Conservation (phyloP, 2,888 invertebrate species). For the Eupsilia transversa region DNA sequence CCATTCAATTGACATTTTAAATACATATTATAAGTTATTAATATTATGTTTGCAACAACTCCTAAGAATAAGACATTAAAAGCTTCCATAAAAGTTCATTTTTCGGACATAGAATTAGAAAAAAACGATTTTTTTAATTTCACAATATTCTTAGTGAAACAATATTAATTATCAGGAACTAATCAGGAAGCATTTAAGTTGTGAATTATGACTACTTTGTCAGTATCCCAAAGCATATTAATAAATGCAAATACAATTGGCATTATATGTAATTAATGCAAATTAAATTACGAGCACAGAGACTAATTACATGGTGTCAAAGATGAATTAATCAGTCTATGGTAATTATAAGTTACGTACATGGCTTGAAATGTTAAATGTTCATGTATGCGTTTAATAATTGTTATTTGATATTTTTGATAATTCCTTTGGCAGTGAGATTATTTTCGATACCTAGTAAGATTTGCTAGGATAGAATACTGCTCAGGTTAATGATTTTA, state of each 20-base stretch:
- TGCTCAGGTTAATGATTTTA: too few species aligned
- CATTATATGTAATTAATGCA: slow-evolving; percentile 76
- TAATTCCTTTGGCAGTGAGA: not conserved
- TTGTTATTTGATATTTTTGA: slow-evolving; percentile 5
- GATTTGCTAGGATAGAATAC: not conserved
- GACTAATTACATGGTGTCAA: slow-evolving; percentile 77
- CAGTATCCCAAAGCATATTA: slow-evolving; percentile 64
- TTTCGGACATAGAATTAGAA: not conserved
- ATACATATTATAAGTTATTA: slow-evolving; percentile 1
- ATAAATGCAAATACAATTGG: slow-evolving; percentile 74
- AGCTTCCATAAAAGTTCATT: not conserved
- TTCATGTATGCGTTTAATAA: not conserved
- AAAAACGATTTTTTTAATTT: not conserved
- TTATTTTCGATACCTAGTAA: not conserved
- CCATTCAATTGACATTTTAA: slow-evolving; percentile 27
- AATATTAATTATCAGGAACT: not conserved
- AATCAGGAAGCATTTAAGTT: slow-evolving; percentile 48
- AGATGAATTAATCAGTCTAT: slow-evolving; percentile 75
- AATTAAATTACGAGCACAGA: slow-evolving; percentile 76
- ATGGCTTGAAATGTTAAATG: slow-evolving; percentile 53
- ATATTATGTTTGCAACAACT: not conserved
- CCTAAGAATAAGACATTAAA: not conserved
- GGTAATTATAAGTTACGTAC: slow-evolving; percentile 63
- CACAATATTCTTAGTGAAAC: not conserved
- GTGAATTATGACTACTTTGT: slow-evolving; percentile 60